Evolutionary conservation across 2,113 vertebrate genomes (phyloP).

Genomic region (Sturnira hondurensis): DNA sequence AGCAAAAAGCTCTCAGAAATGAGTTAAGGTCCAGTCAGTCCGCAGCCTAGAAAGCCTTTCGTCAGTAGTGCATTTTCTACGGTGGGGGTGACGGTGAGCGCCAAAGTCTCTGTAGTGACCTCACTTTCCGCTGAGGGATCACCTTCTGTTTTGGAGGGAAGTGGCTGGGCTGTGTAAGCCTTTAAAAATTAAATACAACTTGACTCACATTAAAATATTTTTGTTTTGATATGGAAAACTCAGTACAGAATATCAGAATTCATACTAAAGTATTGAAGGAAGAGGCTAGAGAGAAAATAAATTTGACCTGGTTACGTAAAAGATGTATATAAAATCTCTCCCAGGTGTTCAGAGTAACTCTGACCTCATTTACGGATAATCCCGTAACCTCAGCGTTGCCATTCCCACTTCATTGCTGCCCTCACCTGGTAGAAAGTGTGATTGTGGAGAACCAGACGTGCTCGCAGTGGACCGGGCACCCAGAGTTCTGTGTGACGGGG

Average conservation of each 20-base stretch:
- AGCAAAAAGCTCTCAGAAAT: not conserved
- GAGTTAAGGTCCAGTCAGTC: not conserved
- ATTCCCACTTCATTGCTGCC: not conserved
- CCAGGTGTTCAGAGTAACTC: not conserved
- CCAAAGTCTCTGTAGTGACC: not conserved
- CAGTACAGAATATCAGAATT: not conserved
- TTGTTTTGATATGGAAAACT: not conserved
- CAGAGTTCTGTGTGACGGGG: not conserved
- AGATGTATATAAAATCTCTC: not conserved
- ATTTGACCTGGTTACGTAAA: slow-evolving; percentile 15
- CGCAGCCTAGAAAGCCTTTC: not conserved
- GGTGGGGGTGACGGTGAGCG: not conserved
- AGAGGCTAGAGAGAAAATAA: not conserved
- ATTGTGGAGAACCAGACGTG: not conserved
- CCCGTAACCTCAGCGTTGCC: not conserved
- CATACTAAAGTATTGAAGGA: not conserved
- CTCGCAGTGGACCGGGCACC: not conserved
- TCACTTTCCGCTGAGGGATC: not conserved
- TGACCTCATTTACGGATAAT: slow-evolving; percentile 6
- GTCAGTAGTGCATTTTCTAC: not conserved
- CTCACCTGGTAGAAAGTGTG: not conserved
- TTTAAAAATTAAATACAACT: slow-evolving; percentile 18
- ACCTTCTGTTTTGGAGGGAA: not conserved
- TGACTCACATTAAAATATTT: not conserved
- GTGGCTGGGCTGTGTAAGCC: not conserved